Conservation (phyloP, 2,888 invertebrate species). For the Heteromurus nitidus region DNA sequence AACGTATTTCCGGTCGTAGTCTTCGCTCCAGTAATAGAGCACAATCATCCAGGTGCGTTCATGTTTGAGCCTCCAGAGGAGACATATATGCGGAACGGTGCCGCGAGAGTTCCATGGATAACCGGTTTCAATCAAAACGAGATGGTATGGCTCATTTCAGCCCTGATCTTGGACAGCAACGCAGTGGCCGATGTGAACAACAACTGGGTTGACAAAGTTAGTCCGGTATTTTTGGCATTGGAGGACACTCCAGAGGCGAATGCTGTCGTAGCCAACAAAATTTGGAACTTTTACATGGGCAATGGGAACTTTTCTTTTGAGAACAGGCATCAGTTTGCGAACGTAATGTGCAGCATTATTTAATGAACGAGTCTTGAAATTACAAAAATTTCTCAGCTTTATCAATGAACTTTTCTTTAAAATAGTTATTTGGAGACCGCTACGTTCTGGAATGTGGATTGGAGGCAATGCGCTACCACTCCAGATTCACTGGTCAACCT, state of each 20-base stretch:
- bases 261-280: neutral
- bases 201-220: slow-evolving; percentile 59
- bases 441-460: slow-evolving; percentile 56
- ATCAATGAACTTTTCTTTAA: too few species aligned
- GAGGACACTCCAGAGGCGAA: slow-evolving; percentile 5
- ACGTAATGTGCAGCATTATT: slow-evolving; percentile 51
- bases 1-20: slow-evolving; percentile 66
- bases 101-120: slow-evolving; percentile 61
- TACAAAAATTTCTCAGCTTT: too few species aligned
- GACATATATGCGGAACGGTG: slow-evolving; percentile 44
- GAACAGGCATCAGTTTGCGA: slow-evolving; percentile 45
- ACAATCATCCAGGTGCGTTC: slow-evolving; percentile 58
- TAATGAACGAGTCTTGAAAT: slow-evolving; percentile 33
- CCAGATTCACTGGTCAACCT: slow-evolving; percentile 28
- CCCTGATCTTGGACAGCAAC: slow-evolving; percentile 33
- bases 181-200: slow-evolving; percentile 45
- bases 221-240: slow-evolving; percentile 48
- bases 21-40: slow-evolving; percentile 70
- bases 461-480: slow-evolving; percentile 65
- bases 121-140: slow-evolving; percentile 59
- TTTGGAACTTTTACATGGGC: slow-evolving; percentile 66
- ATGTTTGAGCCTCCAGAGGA: slow-evolving; percentile 60
- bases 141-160: slow-evolving; percentile 15
- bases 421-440: slow-evolving; percentile 59
- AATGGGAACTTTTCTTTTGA: slow-evolving; percentile 48